phyloP scores from a whole-genome alignment of 1,140 invertebrate species.

The Episyrphus balteatus region DNA sequence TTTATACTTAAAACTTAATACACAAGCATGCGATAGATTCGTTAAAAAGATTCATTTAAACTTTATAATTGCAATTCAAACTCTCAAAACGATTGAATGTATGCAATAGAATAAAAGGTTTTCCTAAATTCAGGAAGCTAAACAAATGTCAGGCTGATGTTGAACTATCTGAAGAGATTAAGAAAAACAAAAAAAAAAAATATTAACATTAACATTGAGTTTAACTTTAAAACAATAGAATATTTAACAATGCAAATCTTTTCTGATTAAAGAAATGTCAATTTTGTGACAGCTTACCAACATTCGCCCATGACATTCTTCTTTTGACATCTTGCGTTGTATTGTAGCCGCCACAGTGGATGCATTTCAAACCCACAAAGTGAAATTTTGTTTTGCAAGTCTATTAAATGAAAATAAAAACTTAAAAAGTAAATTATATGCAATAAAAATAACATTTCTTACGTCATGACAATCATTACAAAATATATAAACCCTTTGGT shows the following conservation, averaged over 20 bases:
- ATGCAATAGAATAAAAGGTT: too few relatives aligned
- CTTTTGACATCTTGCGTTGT: slow-evolving; percentile 51
- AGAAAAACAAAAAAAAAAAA: not conserved
- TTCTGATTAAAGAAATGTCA: too few relatives aligned
- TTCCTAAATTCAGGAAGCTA: not conserved
- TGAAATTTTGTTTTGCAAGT: slow-evolving; percentile 71
- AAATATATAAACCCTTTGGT: slow-evolving; percentile 65
- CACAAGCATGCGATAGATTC: too few relatives aligned
- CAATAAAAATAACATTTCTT: slow-evolving; percentile 2
- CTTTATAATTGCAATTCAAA: too few relatives aligned
- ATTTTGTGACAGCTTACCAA: not conserved
- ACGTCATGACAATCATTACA: slow-evolving; percentile 86
- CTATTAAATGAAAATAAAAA: slow-evolving; percentile 41
- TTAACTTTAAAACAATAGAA: too few relatives aligned
- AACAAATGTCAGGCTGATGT: slow-evolving; percentile 24
- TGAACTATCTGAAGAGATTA: slow-evolving; percentile 19
- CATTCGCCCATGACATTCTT: slow-evolving; percentile 24
- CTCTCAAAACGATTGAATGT: too few relatives aligned
- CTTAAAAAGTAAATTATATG: slow-evolving; percentile 6
- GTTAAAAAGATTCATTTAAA: too few relatives aligned
- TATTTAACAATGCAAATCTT: too few relatives aligned
- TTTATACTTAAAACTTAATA: too few relatives aligned
- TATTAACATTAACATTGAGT: not conserved
- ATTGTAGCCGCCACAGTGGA: slow-evolving; percentile 75
- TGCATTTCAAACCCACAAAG: slow-evolving; percentile 73